These are phyloP conservation scores for Ichneumoninae sp. DNA, from an alignment of 2,888 invertebrate species.

Conservation along the genomic window DNA sequence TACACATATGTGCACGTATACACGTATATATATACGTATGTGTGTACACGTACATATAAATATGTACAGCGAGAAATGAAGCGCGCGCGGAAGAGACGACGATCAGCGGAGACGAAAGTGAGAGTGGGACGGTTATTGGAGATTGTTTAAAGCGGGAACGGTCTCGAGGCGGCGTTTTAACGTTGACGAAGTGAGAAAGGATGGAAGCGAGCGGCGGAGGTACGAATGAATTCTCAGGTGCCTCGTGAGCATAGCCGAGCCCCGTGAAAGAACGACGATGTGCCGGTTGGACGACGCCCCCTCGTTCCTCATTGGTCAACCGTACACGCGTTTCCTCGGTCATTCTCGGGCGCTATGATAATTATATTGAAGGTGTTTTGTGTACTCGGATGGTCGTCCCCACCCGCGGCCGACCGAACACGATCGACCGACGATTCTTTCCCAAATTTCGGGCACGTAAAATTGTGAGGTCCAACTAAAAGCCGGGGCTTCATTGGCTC, in stretches of 20 bases:
- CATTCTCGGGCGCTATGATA: constrained; percentile 59
- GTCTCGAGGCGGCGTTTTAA: background rate
- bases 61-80: background rate
- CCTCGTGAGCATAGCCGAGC: background rate
- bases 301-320: constrained; percentile 74
- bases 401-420: background rate
- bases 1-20: too few relatives aligned
- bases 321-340: constrained; percentile 62
- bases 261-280: constrained; percentile 56
- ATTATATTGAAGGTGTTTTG: constrained; percentile 46
- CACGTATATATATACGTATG: too few relatives aligned
- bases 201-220: constrained; percentile 23
- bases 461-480: too few relatives aligned
- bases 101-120: background rate
- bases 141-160: background rate
- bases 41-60: background rate
- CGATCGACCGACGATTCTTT: background rate
- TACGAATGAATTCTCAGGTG: constrained; percentile 19
- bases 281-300: constrained; percentile 72
- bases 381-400: constrained; percentile 49
- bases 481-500: too few relatives aligned
- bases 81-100: constrained; percentile 12
- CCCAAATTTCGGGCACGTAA: background rate
- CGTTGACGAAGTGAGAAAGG: constrained; percentile 38
- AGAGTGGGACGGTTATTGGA: constrained; percentile 12